phyloP scores from a whole-genome alignment of 2,888 invertebrate species.

The Ernsta delagoae region DNA sequence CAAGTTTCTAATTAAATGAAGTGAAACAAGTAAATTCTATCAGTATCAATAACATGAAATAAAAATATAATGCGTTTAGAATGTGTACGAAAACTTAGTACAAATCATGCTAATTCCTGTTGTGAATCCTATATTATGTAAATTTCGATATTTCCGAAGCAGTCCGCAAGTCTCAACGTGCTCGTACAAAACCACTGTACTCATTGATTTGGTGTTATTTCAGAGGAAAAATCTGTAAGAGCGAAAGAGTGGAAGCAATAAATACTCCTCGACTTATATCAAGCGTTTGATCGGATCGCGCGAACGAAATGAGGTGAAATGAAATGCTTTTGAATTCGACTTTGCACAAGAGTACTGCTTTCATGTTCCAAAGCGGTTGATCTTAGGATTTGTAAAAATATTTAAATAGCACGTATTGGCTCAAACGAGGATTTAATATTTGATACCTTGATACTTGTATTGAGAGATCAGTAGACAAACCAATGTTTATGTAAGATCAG shows the following conservation, averaged over 20 bases:
- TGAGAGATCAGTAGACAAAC: no score
- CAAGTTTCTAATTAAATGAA: no score
- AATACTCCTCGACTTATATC: conserved; percentile 29
- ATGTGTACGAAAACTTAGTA: no score
- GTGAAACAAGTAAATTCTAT: no score
- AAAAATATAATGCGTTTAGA: no score
- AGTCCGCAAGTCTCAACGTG: neutral
- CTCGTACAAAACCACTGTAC: neutral
- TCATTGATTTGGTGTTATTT: conserved; percentile 8
- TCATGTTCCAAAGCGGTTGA: conserved; percentile 18
- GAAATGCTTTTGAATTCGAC: conserved; percentile 27
- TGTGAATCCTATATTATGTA: no score
- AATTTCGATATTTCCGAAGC: neutral
- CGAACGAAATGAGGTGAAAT: conserved; percentile 27
- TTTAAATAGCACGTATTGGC: neutral
- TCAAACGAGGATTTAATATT: neutral
- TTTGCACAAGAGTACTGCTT: conserved; percentile 16
- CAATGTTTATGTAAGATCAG: no score
- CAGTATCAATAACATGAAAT: no score
- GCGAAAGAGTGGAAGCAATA: conserved; percentile 24
- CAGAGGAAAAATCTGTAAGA: conserved; percentile 21
- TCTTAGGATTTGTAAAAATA: conserved; percentile 13
- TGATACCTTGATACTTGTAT: neutral
- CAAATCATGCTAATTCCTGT: no score
- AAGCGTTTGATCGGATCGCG: conserved; percentile 29